Conservation (phyloP, 2,113 vertebrate genomes). For the Salvelinus sp. region DNA sequence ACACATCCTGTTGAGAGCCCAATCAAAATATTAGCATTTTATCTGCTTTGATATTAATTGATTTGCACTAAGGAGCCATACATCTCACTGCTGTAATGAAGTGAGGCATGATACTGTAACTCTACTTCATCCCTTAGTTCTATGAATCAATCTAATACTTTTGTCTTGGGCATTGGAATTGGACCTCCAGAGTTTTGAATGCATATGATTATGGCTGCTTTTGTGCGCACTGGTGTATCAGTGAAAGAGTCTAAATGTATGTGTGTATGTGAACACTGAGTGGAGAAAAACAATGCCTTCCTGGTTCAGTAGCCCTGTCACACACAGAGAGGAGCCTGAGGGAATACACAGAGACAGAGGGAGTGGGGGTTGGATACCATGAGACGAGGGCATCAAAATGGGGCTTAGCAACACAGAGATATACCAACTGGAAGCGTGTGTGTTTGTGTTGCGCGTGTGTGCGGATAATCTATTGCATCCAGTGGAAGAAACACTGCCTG, state of each 20-base stretch:
- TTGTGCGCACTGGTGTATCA: too few relatives aligned
- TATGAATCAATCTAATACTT: neutral
- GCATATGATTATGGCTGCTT: neutral
- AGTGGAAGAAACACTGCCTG: constrained; percentile 62
- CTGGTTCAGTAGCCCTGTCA: constrained; percentile 71
- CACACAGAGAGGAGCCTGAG: constrained; percentile 48
- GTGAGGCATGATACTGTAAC: neutral
- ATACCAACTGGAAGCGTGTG: constrained; percentile 68
- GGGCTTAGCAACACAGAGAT: constrained; percentile 69
- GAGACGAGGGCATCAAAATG: constrained; percentile 72
- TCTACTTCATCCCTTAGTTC: neutral
- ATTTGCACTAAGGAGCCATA: neutral
- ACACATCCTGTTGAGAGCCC: constrained; percentile 42
- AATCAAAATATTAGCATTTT: constrained; percentile 27
- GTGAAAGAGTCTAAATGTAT: constrained; percentile 56
- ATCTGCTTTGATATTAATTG: neutral
- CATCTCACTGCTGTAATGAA: neutral
- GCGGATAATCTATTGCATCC: constrained; percentile 67
- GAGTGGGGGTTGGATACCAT: constrained; percentile 74
- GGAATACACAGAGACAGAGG: constrained; percentile 53
- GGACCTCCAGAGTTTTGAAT: neutral
- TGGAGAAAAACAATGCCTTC: constrained; percentile 75
- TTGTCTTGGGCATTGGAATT: neutral
- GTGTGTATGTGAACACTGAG: constrained; percentile 59
- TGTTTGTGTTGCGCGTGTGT: constrained; percentile 55